Evolutionary conservation across 2,888 invertebrate species (phyloP).

Genomic region (Dicycla oo): DNA sequence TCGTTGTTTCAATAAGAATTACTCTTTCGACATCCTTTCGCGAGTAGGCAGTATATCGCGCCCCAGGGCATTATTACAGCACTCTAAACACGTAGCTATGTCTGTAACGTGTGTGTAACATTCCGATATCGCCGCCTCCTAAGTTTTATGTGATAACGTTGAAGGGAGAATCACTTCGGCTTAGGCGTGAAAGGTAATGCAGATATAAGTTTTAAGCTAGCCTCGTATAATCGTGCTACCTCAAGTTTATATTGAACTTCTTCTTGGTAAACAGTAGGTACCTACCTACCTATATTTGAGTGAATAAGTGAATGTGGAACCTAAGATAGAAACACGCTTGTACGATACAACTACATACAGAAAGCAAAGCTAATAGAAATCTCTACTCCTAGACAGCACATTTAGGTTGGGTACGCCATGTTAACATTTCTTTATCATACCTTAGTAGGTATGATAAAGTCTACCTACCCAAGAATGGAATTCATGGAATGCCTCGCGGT

Average conservation of each 20-base stretch:
- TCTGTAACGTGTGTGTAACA: conserved; percentile 58
- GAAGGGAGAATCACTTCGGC: conserved; percentile 41
- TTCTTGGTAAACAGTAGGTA: conserved; percentile 1
- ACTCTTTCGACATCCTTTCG: conserved; percentile 56
- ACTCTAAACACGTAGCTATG: conserved; percentile 65
- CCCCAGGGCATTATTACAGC: conserved; percentile 58
- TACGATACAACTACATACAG: no score
- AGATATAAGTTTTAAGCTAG: conserved; percentile 28
- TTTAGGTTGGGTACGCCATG: neutral
- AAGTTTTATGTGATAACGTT: conserved; percentile 54
- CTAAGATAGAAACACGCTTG: no score
- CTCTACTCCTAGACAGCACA: no score
- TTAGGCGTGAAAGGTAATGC: conserved; percentile 20
- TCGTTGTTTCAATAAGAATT: conserved; percentile 64
- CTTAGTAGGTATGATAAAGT: no score
- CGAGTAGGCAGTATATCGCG: conserved; percentile 58
- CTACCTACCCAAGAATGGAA: neutral
- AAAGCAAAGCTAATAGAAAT: no score
- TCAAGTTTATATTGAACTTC: conserved; percentile 15
- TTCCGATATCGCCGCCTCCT: conserved; percentile 56
- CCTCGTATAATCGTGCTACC: neutral
- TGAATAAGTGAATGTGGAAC: no score
- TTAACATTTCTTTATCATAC: neutral
- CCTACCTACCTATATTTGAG: no score
- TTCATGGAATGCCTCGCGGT: neutral